These are phyloP conservation scores for Aricia artaxerxes DNA, from an alignment of 2,888 invertebrate genomes.

Conservation along the genomic window DNA sequence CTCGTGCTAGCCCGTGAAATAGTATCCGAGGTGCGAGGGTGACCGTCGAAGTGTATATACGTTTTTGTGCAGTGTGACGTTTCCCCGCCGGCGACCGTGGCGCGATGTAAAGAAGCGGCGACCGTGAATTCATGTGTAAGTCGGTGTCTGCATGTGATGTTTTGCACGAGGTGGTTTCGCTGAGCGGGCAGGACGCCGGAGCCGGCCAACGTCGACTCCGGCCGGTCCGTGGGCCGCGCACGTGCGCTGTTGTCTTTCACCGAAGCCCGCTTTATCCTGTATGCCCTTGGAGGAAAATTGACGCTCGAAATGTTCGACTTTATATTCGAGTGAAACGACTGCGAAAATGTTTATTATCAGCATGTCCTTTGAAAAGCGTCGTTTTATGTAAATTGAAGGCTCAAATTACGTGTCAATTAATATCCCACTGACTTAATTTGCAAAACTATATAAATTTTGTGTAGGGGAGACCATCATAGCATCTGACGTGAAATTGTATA, in stretches of 20 bases:
- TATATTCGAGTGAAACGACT: background rate
- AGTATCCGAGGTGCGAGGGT: constrained; percentile 40
- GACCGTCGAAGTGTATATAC: constrained; percentile 78
- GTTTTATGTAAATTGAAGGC: background rate
- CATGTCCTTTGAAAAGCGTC: background rate
- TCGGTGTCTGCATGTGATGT: constrained; percentile 59
- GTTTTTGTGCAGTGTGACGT: constrained; percentile 79
- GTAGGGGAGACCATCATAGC: background rate
- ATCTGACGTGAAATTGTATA: background rate
- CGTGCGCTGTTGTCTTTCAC: constrained; percentile 63
- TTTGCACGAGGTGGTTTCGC: constrained; percentile 17
- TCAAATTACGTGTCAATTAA: background rate
- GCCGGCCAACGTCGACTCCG: background rate
- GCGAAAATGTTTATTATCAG: background rate
- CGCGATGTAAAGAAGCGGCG: constrained; percentile 76
- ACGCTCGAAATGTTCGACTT: constrained; percentile 5
- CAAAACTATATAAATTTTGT: background rate
- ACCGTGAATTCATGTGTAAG: constrained; percentile 77
- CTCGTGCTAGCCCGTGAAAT: constrained; percentile 43
- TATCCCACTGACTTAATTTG: background rate
- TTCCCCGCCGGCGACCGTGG: constrained; percentile 85
- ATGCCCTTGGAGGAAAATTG: constrained; percentile 46
- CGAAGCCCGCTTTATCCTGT: constrained; percentile 49
- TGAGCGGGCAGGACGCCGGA: background rate
- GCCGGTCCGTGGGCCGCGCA: constrained; percentile 51